A percentile compares a stretch with the other conserved stretches of the same genome.
Evolutionary conservation across 2,888 invertebrate genomes (phyloP).

Genomic region (Dryococelus australis): DNA sequence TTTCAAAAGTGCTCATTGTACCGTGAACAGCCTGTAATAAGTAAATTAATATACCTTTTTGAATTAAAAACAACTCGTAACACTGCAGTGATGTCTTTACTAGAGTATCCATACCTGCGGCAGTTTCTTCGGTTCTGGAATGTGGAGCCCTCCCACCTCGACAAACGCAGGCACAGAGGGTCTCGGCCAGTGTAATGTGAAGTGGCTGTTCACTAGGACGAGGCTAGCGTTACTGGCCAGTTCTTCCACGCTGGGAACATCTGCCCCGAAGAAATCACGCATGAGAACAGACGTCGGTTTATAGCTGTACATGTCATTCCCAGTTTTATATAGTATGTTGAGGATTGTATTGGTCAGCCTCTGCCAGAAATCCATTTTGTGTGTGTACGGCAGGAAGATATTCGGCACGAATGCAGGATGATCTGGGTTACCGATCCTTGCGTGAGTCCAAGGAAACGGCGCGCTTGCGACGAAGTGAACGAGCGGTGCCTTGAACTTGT

Average conservation of each 20-base stretch:
- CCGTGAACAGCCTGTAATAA: too few relatives aligned
- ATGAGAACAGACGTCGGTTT: constrained; percentile 57
- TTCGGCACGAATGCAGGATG: constrained; percentile 50
- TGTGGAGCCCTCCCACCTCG: constrained; percentile 43
- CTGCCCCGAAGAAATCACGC: constrained; percentile 62
- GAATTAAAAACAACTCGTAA: too few relatives aligned
- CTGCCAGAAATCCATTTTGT: constrained; percentile 50
- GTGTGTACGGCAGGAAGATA: constrained; percentile 48
- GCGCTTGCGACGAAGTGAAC: constrained; percentile 42
- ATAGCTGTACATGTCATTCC: constrained; percentile 37
- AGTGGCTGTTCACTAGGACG: constrained; percentile 68
- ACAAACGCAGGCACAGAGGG: constrained; percentile 48
- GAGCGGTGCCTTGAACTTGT: constrained; percentile 46
- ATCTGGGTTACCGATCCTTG: constrained; percentile 46
- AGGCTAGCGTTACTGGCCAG: constrained; percentile 65
- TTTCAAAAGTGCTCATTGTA: too few relatives aligned
- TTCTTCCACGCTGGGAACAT: constrained; percentile 59
- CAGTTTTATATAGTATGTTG: neutral
- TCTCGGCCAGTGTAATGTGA: constrained; percentile 62
- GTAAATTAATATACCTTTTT: too few relatives aligned
- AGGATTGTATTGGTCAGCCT: constrained; percentile 49
- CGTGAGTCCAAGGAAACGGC: constrained; percentile 44
- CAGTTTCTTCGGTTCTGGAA: constrained; percentile 34
- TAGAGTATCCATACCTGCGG: constrained; percentile 32
- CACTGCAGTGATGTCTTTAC: too few relatives aligned